These are phyloP conservation scores for Thalassophryne amazonica DNA, from an alignment of 2,797 vertebrate species.

Conservation along the genomic window DNA sequence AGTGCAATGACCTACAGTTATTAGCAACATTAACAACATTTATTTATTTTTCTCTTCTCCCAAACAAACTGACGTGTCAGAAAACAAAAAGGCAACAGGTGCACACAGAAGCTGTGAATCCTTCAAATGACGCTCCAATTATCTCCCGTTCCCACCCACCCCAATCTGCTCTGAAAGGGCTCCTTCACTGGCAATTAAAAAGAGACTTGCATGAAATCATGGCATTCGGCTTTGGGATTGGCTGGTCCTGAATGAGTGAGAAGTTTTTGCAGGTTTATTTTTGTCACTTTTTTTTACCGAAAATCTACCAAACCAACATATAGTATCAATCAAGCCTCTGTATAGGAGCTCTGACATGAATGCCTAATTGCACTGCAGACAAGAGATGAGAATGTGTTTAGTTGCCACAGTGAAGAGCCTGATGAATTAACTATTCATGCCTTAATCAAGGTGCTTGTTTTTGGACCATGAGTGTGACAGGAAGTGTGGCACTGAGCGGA, in stretches of 20 bases:
- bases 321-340: constrained; percentile 79
- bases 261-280: constrained; percentile 50
- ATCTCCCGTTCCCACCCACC: constrained; percentile 68
- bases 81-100: constrained; percentile 80
- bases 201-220: constrained; percentile 50
- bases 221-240: constrained; percentile 50
- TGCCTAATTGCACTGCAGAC: constrained; percentile 79
- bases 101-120: constrained; percentile 65
- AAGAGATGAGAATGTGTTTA: constrained; percentile 80
- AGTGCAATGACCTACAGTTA: constrained; percentile 13
- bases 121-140: constrained; percentile 67
- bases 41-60: constrained; percentile 30
- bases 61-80: constrained; percentile 47
- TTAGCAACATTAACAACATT: constrained; percentile 44
- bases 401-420: constrained; percentile 69
- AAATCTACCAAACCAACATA: constrained; percentile 69
- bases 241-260: constrained; percentile 56
- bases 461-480: constrained; percentile 67
- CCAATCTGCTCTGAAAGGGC: constrained; percentile 67
- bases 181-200: constrained; percentile 64
- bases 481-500: constrained; percentile 46
- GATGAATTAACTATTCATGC: constrained; percentile 83
- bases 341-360: constrained; percentile 73
- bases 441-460: constrained; percentile 86
- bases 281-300: constrained; percentile 66